Conservation (phyloP, 2,113 vertebrate species). For the Copsychus sechellarum region DNA sequence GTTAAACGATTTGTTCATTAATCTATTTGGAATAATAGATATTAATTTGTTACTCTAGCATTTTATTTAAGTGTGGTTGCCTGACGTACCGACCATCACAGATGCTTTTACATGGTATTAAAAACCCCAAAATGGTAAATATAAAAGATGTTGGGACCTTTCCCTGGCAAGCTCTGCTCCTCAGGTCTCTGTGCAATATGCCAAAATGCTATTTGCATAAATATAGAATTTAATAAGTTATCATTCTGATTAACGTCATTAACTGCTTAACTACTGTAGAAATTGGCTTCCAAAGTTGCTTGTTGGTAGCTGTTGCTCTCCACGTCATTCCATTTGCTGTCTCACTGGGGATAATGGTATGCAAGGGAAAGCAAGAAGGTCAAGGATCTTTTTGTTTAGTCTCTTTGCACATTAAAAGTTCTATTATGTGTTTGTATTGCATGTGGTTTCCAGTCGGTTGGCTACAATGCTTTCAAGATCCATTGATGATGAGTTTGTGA, state of each 20-base stretch:
- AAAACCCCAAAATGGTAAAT: background rate
- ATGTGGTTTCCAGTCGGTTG: conserved; percentile 54
- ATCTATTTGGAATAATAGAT: background rate
- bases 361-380: conserved; percentile 70
- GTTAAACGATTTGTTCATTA: background rate
- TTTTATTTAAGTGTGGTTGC: background rate
- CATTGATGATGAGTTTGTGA: conserved; percentile 63
- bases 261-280: conserved; percentile 61
- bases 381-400: conserved; percentile 65
- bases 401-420: conserved; percentile 69
- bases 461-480: conserved; percentile 39
- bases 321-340: conserved; percentile 38
- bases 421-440: conserved; percentile 65
- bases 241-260: conserved; percentile 52
- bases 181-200: background rate
- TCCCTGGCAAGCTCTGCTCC: conserved; percentile 5
- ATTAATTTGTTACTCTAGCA: background rate
- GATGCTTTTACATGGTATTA: background rate
- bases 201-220: conserved; percentile 44
- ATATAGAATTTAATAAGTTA: conserved; percentile 37
- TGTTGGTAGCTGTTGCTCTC: conserved; percentile 22
- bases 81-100: rapidly evolving
- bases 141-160: background rate
- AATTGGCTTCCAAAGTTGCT: conserved; percentile 50
- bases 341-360: conserved; percentile 59